A percentile compares a stretch with the other conserved stretches of the same genome.
Evolutionary conservation across 2,888 invertebrate genomes (phyloP).

Genomic region (Zaprionus bogoriensis): DNA sequence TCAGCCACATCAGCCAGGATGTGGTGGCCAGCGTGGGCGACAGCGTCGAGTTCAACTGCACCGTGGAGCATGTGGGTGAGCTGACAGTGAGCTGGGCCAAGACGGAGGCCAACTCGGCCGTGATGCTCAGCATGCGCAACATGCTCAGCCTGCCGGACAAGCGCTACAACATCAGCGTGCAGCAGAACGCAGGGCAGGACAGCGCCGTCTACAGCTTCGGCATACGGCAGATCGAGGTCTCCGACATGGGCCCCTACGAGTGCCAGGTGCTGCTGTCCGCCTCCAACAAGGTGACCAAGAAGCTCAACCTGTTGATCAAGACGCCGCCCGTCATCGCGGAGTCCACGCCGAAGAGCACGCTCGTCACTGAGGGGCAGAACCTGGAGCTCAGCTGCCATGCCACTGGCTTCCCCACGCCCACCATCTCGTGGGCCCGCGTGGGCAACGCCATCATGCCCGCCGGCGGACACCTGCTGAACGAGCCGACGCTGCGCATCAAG

Average conservation of each 20-base stretch:
- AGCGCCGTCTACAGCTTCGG: conserved; percentile 78
- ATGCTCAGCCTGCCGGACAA: conserved; percentile 79
- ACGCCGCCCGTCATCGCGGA: conserved; percentile 80
- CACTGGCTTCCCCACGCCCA: conserved; percentile 90
- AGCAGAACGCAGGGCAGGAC: conserved; percentile 59
- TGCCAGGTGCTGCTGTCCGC: conserved; percentile 82
- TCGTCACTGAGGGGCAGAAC: conserved; percentile 78
- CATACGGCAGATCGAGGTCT: conserved; percentile 79
- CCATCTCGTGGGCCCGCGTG: conserved; percentile 87
- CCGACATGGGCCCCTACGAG: conserved; percentile 81
- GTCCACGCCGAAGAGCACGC: conserved; percentile 72
- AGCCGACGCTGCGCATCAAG: conserved; percentile 76
- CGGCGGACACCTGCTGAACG: conserved; percentile 76
- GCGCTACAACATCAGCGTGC: conserved; percentile 75
- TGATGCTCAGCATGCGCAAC: conserved; percentile 79
- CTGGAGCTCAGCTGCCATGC: conserved; percentile 87
- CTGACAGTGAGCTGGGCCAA: conserved; percentile 81
- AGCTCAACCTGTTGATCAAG: conserved; percentile 78
- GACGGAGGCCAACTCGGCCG: conserved; percentile 68
- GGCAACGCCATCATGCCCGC: conserved; percentile 84
- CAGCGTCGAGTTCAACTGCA: conserved; percentile 80
- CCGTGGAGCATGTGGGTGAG: conserved; percentile 79
- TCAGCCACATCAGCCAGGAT: conserved; percentile 78
- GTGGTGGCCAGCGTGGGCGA: conserved; percentile 80
- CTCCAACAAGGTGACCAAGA: conserved; percentile 75